Evolutionary conservation across 2,113 vertebrate genomes (phyloP).

Genomic region (Tinamus guttatus): DNA sequence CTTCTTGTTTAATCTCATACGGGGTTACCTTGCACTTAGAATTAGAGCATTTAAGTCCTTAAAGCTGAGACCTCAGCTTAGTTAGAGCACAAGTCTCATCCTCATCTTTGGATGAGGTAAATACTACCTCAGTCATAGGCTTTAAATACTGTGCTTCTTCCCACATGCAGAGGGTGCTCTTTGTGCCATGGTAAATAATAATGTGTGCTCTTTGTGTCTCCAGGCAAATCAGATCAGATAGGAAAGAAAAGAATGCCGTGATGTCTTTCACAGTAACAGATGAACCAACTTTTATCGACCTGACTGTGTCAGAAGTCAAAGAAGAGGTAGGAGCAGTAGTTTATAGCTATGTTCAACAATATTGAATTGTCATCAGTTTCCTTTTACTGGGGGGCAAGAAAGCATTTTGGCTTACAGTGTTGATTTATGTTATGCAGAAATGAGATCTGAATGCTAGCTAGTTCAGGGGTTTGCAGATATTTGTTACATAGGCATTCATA

Average conservation of each 20-base stretch:
- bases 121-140: not conserved
- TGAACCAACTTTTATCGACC: conserved; percentile 89
- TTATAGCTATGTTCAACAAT: not conserved
- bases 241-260: conserved; percentile 93
- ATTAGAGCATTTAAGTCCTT: not conserved
- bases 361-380: not conserved
- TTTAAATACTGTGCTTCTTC: not conserved
- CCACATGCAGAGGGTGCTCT: not conserved
- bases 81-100: not conserved
- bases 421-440: not conserved
- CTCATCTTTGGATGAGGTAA: not conserved
- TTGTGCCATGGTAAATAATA: not conserved
- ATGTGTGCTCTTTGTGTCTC: conserved; percentile 35
- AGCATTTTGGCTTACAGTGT: not conserved
- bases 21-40: not conserved
- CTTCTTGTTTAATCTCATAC: not conserved
- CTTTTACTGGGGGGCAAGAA: not conserved
- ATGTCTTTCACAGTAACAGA: conserved; percentile 95
- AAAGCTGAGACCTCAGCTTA: not conserved
- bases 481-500: not conserved
- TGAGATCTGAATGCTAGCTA: not conserved
- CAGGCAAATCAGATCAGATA: conserved; percentile 95
- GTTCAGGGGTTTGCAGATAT: not conserved
- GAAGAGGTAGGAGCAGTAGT: conserved; percentile 85
- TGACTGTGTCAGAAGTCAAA: conserved; percentile 88